A percentile compares a stretch with the other conserved stretches of the same genome.
Conservation (phyloP, 2,797 vertebrate genomes). For the Pagetopsis macropterus region DNA sequence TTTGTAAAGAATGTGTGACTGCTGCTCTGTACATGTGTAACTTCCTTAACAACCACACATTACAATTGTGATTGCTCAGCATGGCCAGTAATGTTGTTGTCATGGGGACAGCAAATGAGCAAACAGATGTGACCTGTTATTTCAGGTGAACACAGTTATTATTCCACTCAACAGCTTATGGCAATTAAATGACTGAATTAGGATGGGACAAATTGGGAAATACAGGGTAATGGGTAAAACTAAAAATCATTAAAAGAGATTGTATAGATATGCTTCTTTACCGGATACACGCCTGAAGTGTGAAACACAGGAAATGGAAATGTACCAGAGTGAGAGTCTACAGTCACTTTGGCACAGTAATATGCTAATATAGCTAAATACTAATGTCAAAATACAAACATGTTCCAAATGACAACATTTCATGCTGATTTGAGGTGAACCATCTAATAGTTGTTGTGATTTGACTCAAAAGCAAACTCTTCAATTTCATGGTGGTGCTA, state of each 20-base stretch:
- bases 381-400: not conserved
- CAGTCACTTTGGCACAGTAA: not conserved
- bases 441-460: not conserved
- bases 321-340: not conserved
- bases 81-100: constrained; percentile 33
- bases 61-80: constrained; percentile 33
- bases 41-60: constrained; percentile 33
- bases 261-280: not conserved
- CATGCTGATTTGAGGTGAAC: not conserved
- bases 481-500: not conserved
- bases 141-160: constrained; percentile 7
- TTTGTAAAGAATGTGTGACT: constrained; percentile 31
- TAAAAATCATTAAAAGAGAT: not conserved
- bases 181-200: not conserved
- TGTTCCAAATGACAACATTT: not conserved
- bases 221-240: not conserved
- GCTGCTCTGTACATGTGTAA: constrained; percentile 28
- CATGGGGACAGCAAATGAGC: constrained; percentile 46
- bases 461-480: not conserved
- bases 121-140: constrained; percentile 8
- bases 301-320: not conserved
- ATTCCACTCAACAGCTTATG: not conserved
- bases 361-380: not conserved
- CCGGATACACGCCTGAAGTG: not conserved
- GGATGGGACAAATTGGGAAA: not conserved